Conservation (phyloP, 2,888 invertebrate genomes). For the Trissoscelio sp. region DNA sequence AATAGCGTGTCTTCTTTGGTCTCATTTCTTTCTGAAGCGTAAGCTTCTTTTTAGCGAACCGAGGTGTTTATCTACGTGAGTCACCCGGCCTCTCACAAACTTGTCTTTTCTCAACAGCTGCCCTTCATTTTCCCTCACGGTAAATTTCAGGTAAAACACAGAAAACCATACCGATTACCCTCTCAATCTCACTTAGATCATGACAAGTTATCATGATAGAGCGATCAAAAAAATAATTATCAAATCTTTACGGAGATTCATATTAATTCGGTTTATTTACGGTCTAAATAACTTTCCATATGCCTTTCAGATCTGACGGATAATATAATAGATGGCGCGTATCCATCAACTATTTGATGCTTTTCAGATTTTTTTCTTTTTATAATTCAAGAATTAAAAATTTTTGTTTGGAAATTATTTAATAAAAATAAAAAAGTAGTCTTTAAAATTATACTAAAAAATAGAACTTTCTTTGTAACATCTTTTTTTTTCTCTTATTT, state of each 20-base stretch:
- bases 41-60: constrained; percentile 18
- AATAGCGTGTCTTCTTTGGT: constrained; percentile 1
- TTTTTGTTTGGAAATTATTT: too few relatives aligned
- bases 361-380: too few relatives aligned
- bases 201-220: constrained; percentile 2
- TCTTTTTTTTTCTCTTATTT: too few relatives aligned
- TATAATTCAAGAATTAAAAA: too few relatives aligned
- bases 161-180: constrained; percentile 18
- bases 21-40: constrained; percentile 23
- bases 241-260: neutral
- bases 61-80: constrained; percentile 35
- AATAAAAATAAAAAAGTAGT: too few relatives aligned
- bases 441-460: too few relatives aligned
- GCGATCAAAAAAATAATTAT: neutral
- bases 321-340: too few relatives aligned
- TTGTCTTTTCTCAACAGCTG: constrained; percentile 28
- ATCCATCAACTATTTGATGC: too few relatives aligned
- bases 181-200: constrained; percentile 3
- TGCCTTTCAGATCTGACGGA: too few relatives aligned
- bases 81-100: constrained; percentile 17
- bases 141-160: constrained; percentile 3
- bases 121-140: constrained; percentile 22
- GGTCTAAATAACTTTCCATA: neutral
- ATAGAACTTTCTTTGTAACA: too few relatives aligned
- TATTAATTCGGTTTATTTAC: neutral